Conservation (phyloP, 92 coral and sea anemone species). For the Epizoanthus illoricatus region DNA sequence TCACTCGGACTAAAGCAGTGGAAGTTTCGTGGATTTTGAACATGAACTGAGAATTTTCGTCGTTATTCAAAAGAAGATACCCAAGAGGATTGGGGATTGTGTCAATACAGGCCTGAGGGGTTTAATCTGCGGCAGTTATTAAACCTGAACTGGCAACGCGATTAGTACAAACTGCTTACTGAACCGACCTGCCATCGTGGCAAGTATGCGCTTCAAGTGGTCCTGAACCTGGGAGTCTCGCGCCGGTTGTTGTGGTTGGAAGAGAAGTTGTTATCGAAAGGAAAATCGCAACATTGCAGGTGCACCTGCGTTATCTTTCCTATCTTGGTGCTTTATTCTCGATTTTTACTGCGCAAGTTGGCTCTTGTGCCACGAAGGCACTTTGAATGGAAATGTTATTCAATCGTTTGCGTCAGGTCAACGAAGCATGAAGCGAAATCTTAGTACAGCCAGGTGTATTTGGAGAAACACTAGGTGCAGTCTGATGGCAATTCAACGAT, state of each 20-base stretch:
- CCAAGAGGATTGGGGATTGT: background rate
- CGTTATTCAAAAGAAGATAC: background rate
- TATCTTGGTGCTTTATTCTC: background rate
- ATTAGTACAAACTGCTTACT: background rate
- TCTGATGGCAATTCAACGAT: background rate
- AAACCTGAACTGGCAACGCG: background rate
- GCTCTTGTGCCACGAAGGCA: constrained; percentile 20
- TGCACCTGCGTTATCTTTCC: background rate
- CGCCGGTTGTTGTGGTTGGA: background rate
- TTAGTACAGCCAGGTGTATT: background rate
- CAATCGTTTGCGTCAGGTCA: background rate
- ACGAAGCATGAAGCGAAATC: background rate
- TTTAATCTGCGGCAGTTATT: background rate
- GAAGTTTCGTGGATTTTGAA: no score
- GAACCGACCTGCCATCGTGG: constrained; percentile 1
- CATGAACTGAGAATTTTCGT: background rate
- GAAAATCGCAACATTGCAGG: background rate
- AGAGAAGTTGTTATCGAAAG: background rate
- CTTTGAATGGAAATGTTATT: background rate
- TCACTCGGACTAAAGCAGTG: background rate
- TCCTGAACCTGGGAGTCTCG: background rate
- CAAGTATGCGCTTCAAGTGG: background rate
- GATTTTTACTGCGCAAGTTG: background rate
- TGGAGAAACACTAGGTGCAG: background rate
- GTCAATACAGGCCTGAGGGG: no score